Percentiles rank a stretch among this genome's conserved stretches.
These are phyloP conservation scores for Brachionus plicatilis DNA, from an alignment of 1,140 invertebrate species.

Conservation along the genomic window DNA sequence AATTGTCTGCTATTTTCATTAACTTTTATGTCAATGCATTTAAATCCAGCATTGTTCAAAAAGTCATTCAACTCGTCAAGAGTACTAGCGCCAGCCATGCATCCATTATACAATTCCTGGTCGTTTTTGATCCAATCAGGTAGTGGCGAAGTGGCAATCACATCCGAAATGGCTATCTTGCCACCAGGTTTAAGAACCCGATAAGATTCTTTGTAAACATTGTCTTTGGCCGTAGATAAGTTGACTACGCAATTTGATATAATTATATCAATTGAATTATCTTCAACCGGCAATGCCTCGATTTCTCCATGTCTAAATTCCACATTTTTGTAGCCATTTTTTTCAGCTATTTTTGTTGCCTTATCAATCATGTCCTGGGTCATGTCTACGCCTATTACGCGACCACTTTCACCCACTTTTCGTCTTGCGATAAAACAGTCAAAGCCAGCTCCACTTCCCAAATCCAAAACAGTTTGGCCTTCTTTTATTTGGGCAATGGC, in stretches of 20 bases:
- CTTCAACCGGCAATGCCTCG: slow-evolving; percentile 46
- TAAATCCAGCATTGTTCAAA: not conserved
- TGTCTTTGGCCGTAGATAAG: slow-evolving; percentile 47
- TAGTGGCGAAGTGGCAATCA: not conserved
- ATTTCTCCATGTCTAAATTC: slow-evolving; percentile 51
- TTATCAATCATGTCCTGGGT: slow-evolving; percentile 50
- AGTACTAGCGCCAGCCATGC: slow-evolving; percentile 25
- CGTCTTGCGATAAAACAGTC: slow-evolving; percentile 50
- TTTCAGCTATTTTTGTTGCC: slow-evolving; percentile 47
- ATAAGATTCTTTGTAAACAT: slow-evolving; percentile 46
- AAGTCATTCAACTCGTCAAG: not conserved
- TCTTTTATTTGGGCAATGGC: slow-evolving; percentile 48
- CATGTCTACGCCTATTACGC: slow-evolving; percentile 50
- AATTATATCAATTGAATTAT: slow-evolving; percentile 48
- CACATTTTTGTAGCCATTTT: slow-evolving; percentile 48
- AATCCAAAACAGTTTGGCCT: slow-evolving; percentile 47
- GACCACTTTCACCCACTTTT: slow-evolving; percentile 48
- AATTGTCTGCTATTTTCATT: slow-evolving; percentile 24
- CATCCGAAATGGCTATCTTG: not conserved
- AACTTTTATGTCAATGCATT: not conserved
- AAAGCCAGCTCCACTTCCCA: slow-evolving; percentile 49
- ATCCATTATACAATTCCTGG: slow-evolving; percentile 9
- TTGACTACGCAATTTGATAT: slow-evolving; percentile 53
- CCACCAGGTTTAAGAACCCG: slow-evolving; percentile 45
- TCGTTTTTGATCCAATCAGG: slow-evolving; percentile 19